Percentiles rank a stretch among this genome's conserved stretches.
Conservation (phyloP, 2,797 vertebrate species). For the Phalanger gymnotis region DNA sequence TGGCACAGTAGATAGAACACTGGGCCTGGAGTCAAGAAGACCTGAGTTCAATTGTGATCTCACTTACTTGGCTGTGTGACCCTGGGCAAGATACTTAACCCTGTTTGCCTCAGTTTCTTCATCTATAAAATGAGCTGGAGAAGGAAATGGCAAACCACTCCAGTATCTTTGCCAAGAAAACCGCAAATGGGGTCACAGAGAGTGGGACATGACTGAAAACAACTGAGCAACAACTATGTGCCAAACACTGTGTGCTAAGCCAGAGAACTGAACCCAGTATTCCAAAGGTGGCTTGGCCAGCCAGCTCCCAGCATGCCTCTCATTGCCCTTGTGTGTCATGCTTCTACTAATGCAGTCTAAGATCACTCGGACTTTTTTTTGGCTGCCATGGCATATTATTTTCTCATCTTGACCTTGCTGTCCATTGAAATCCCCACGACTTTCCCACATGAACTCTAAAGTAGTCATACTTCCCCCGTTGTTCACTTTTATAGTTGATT, state of each 20-base stretch:
- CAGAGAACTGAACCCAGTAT: not conserved
- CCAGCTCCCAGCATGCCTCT: not conserved
- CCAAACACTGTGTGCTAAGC: not conserved
- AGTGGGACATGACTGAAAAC: not conserved
- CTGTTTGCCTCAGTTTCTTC: not conserved
- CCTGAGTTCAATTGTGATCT: not conserved
- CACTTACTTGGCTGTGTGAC: not conserved
- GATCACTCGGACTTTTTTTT: not conserved
- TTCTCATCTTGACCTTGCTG: not conserved
- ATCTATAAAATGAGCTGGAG: not conserved
- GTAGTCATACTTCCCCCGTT: not conserved
- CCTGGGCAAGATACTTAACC: not conserved
- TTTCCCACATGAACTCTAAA: not conserved
- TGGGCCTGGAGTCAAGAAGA: not conserved
- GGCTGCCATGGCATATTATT: not conserved
- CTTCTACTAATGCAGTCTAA: not conserved
- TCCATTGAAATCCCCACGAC: not conserved
- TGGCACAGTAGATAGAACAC: not conserved
- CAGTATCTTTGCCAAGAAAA: not conserved
- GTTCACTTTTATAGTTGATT: not conserved
- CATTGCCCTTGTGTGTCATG: not conserved
- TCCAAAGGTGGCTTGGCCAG: not conserved
- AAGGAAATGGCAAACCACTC: not conserved
- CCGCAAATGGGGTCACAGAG: not conserved
- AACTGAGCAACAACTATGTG: not conserved